A percentile compares a stretch with the other conserved stretches of the same genome.
Evolutionary conservation across 2,797 vertebrate genomes (phyloP).

Genomic region (Semaprochilodus insignis): DNA sequence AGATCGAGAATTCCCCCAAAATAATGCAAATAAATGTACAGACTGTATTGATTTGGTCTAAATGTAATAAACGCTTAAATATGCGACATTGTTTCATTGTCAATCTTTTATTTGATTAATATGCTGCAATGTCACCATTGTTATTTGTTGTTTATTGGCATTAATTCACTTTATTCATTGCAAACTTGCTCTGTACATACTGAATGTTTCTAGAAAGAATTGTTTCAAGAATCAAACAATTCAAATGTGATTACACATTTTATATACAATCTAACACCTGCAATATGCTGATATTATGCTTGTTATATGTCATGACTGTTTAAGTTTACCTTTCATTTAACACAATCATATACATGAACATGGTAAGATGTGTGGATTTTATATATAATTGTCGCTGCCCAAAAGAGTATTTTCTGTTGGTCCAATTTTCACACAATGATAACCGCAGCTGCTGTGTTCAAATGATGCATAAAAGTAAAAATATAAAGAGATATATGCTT

Average conservation of each 20-base stretch:
- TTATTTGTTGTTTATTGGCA: slow-evolving; percentile 16
- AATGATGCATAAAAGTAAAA: too few relatives aligned
- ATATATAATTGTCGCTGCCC: background rate
- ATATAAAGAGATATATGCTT: too few relatives aligned
- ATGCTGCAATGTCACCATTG: background rate
- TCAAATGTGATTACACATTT: background rate
- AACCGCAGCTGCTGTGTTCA: too few relatives aligned
- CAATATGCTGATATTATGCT: background rate
- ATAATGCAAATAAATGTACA: slow-evolving; percentile 49
- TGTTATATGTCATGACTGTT: background rate
- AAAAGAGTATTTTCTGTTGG: too few relatives aligned
- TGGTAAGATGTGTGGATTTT: background rate
- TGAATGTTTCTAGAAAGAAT: too few relatives aligned
- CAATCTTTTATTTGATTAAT: slow-evolving; percentile 66
- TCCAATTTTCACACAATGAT: too few relatives aligned
- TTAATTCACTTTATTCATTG: background rate
- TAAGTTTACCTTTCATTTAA: slow-evolving; percentile 11
- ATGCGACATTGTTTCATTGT: slow-evolving; percentile 72
- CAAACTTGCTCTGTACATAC: background rate
- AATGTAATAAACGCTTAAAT: slow-evolving; percentile 64
- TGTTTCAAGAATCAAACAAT: slow-evolving; percentile 15
- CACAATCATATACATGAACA: slow-evolving; percentile 2
- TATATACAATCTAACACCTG: background rate
- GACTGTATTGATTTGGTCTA: slow-evolving; percentile 59
- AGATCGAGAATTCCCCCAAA: slow-evolving; percentile 37